A percentile compares a stretch with the other conserved stretches of the same genome.
phyloP scores from a whole-genome alignment of 1,140 invertebrate genomes.

The Bombus difficillimus region DNA sequence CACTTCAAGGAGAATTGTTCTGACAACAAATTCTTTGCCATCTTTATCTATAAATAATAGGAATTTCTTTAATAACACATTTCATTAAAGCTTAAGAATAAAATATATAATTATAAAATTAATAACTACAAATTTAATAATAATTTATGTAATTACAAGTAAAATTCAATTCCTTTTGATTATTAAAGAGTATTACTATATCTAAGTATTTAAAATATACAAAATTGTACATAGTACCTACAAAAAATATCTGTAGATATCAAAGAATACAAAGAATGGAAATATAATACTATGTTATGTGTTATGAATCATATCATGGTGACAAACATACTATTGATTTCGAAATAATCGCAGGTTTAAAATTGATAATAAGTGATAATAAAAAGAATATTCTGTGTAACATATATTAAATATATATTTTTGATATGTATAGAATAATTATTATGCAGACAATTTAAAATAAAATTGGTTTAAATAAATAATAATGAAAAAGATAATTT shows the following conservation, averaged over 20 bases:
- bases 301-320: constrained; percentile 51
- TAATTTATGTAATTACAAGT: background rate
- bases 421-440: background rate
- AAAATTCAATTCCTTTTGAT: background rate
- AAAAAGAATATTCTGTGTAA: background rate
- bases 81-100: background rate
- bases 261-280: constrained; percentile 20
- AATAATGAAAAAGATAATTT: background rate
- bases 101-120: background rate
- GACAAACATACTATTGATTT: constrained; percentile 41
- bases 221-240: constrained; percentile 2
- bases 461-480: background rate
- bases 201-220: background rate
- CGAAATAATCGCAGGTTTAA: constrained; percentile 8
- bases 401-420: background rate
- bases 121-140: background rate
- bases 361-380: background rate
- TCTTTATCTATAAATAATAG: constrained; percentile 30
- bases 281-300: constrained; percentile 34
- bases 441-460: background rate
- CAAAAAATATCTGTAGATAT: constrained; percentile 16
- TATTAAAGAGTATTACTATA: background rate
- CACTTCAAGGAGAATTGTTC: constrained; percentile 89
- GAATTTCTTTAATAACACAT: background rate
- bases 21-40: constrained; percentile 77